A percentile compares a stretch with the other conserved stretches of the same genome.
phyloP scores from a whole-genome alignment of 2,888 invertebrate genomes.

The Macrosiphum euphorbiae region DNA sequence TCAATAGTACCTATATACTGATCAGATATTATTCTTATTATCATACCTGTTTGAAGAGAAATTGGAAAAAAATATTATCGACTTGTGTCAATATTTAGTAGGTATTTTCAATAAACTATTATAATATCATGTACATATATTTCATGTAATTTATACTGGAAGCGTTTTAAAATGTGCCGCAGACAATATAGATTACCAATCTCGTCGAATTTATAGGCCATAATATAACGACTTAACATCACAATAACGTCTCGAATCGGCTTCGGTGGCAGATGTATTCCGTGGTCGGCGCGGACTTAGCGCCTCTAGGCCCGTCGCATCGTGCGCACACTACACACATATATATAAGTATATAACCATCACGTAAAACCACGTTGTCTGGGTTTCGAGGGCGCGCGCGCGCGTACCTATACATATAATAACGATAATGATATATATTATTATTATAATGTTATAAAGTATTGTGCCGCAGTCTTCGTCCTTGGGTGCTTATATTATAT shows the following conservation, averaged over 20 bases:
- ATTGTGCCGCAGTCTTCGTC: constrained; percentile 27
- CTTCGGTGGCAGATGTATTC: constrained; percentile 14
- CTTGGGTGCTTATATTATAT: not conserved
- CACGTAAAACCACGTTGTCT: constrained; percentile 28
- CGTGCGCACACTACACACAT: not conserved
- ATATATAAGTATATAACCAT: not conserved
- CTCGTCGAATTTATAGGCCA: not conserved
- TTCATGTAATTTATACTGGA: not conserved
- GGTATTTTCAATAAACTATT: not conserved
- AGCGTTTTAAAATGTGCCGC: not conserved
- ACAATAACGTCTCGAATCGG: not conserved
- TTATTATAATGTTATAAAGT: constrained; percentile 5
- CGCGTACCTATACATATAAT: not conserved
- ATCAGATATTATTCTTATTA: not conserved
- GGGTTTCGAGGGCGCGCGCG: not conserved
- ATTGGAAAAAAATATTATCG: not conserved
- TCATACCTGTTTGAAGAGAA: not conserved
- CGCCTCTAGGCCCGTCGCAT: not conserved
- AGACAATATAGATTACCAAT: not conserved
- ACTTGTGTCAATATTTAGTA: not conserved
- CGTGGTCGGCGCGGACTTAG: not conserved
- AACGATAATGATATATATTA: not conserved
- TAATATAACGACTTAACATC: not conserved
- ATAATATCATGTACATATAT: not conserved
- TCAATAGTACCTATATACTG: no score